Conservation (phyloP, 1,140 invertebrate species). For the Saccostrea glomerata region DNA sequence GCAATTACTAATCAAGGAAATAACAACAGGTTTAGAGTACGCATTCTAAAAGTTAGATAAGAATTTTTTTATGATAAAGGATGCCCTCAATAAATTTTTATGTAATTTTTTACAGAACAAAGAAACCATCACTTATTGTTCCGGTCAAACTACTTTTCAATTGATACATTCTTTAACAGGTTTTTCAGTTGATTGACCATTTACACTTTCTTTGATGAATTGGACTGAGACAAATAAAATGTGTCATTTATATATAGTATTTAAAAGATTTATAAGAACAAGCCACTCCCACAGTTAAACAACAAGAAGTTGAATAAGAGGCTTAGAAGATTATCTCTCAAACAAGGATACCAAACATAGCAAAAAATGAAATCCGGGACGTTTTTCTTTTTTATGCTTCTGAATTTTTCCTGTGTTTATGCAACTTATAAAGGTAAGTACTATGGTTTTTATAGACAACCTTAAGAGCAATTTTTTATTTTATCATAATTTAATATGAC, state of each 20-base stretch:
- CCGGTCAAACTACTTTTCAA: too few species aligned
- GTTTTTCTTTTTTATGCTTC: not conserved
- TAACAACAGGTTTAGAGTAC: too few species aligned
- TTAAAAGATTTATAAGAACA: not conserved
- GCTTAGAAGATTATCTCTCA: too few species aligned
- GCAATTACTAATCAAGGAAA: too few species aligned
- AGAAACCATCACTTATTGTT: too few species aligned
- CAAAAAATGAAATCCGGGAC: not conserved
- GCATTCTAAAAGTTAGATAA: too few species aligned
- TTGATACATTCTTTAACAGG: too few species aligned
- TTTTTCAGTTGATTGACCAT: not conserved
- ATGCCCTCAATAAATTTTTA: too few species aligned
- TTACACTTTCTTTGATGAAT: not conserved
- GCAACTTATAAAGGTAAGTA: constrained; percentile 28
- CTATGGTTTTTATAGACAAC: not conserved
- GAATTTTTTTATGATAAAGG: too few species aligned
- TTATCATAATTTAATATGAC: not conserved
- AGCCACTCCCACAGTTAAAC: too few species aligned
- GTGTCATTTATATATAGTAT: not conserved
- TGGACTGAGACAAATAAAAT: not conserved
- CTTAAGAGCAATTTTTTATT: not conserved
- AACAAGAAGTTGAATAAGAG: too few species aligned
- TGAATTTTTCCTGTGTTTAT: not conserved
- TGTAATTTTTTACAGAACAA: too few species aligned
- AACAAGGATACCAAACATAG: not conserved